Percentiles rank a stretch among this genome's conserved stretches.
These are phyloP conservation scores for Trinorchestia longiramus DNA, from an alignment of 1,140 invertebrate species.

Conservation along the genomic window DNA sequence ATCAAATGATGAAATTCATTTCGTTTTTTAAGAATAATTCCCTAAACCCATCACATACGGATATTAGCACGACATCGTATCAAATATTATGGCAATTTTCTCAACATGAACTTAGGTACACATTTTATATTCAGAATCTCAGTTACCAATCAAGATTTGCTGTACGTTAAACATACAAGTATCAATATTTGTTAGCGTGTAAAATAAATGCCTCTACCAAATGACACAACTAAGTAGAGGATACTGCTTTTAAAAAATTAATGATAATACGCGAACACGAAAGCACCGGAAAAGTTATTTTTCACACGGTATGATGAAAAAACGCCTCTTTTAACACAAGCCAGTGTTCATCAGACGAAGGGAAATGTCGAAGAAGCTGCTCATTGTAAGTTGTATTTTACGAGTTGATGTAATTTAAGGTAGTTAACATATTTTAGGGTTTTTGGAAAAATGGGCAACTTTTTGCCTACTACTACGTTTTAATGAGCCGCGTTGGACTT, in stretches of 20 bases:
- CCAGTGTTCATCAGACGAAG: not conserved
- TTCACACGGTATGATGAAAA: not conserved
- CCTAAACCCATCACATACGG: not conserved
- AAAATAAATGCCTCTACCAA: not conserved
- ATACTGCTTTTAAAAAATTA: not conserved
- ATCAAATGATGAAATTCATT: not conserved
- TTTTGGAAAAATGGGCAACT: not conserved
- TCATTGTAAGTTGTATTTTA: not conserved
- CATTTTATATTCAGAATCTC: not conserved
- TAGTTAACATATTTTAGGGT: no score
- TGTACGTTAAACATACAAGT: not conserved
- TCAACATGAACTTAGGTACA: not conserved
- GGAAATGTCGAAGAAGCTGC: not conserved
- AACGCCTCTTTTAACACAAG: not conserved
- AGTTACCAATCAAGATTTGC: not conserved
- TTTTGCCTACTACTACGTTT: not conserved
- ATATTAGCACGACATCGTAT: not conserved
- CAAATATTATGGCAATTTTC: not conserved
- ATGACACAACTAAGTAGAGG: not conserved
- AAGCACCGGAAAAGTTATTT: not conserved
- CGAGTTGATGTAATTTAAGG: no score
- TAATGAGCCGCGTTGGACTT: not conserved
- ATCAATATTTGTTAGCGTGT: no score
- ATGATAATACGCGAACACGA: not conserved
- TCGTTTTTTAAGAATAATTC: not conserved